These are phyloP conservation scores for Euthynnus affinis DNA, from an alignment of 2,797 vertebrate genomes.

Conservation along the genomic window DNA sequence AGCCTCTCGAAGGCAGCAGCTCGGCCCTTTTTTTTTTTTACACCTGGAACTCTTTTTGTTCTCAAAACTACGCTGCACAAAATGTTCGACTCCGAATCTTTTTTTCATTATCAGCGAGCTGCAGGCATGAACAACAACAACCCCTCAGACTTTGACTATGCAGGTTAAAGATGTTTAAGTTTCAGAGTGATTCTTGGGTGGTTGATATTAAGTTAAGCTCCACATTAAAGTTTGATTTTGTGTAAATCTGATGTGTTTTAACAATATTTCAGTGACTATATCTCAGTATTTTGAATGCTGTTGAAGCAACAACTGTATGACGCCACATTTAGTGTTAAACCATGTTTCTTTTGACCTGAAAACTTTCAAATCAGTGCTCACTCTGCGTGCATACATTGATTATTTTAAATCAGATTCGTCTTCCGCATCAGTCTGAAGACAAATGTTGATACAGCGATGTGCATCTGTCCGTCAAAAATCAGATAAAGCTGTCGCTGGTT, in stretches of 20 bases:
- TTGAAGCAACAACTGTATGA: slow-evolving; percentile 1
- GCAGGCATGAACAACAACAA: neutral
- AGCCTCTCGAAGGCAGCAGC: slow-evolving; percentile 22
- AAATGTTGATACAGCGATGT: neutral
- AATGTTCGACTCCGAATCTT: neutral
- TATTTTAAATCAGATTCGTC: neutral
- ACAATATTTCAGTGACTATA: neutral
- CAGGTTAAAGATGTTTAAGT: neutral
- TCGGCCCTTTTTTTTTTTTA: slow-evolving; percentile 29
- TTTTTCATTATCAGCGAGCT: neutral
- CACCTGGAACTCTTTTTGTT: slow-evolving; percentile 49
- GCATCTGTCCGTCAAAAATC: neutral
- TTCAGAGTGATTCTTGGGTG: neutral
- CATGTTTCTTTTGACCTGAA: neutral
- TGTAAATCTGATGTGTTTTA: neutral
- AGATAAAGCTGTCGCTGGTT: neutral
- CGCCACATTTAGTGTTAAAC: neutral
- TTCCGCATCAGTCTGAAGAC: neutral
- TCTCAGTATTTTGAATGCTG: neutral
- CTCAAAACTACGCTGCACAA: neutral
- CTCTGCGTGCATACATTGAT: neutral
- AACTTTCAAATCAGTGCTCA: neutral
- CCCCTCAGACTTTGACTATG: neutral
- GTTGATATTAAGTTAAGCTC: neutral
- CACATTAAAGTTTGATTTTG: neutral